Conservation (phyloP, 2,888 invertebrate genomes). For the Melangyna quadrimaculata region DNA sequence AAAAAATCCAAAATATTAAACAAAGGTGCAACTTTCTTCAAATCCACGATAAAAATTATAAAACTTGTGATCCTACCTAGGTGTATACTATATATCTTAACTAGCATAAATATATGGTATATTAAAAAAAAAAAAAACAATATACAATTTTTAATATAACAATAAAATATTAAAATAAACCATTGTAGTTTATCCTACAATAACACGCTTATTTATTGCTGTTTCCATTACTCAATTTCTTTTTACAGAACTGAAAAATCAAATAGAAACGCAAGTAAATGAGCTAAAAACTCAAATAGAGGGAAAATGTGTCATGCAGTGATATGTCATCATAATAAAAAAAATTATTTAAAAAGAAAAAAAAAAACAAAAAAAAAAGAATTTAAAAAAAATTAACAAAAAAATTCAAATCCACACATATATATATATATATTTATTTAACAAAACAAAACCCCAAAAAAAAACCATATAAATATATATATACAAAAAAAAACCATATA, state of each 20-base stretch:
- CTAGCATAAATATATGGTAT: conserved; percentile 62
- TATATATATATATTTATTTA: conserved; percentile 71
- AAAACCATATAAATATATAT: conserved; percentile 57
- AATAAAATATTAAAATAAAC: conserved; percentile 74
- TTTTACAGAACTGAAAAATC: conserved; percentile 97
- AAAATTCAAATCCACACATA: conserved; percentile 71
- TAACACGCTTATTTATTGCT: conserved; percentile 81
- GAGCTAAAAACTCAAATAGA: conserved; percentile 98
- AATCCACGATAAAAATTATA: conserved; percentile 49
- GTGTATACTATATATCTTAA: conserved; percentile 69
- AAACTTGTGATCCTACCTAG: conserved; percentile 50
- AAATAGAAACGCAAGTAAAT: conserved; percentile 97
- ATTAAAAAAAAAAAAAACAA: conserved; percentile 50
- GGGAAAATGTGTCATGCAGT: conserved; percentile 98
- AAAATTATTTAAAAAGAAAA: conserved; percentile 66
- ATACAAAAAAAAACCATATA: conserved; percentile 52
- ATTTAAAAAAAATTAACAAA: conserved; percentile 57
- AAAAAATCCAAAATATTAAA: too few relatives aligned
- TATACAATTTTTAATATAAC: conserved; percentile 71
- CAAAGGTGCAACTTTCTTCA: background rate
- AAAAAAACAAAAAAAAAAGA: conserved; percentile 61
- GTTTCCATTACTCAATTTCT: conserved; percentile 81
- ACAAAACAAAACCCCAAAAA: conserved; percentile 51
- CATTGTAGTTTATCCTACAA: conserved; percentile 80
- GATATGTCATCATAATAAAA: conserved; percentile 83